These are phyloP conservation scores for Alsophila aescularia DNA, from an alignment of 2,888 invertebrate genomes.

Conservation along the genomic window DNA sequence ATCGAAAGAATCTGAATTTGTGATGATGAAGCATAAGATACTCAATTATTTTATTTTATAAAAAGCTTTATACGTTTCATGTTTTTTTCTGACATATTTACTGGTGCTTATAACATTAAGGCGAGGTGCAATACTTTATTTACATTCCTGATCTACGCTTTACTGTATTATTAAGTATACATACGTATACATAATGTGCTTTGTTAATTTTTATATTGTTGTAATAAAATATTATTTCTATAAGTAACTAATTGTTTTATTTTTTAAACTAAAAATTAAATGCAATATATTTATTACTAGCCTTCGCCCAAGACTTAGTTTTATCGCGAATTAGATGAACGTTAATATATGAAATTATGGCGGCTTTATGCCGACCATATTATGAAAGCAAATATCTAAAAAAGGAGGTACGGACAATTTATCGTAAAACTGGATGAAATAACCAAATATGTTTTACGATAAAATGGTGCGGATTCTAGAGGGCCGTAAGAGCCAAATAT, in stretches of 20 bases:
- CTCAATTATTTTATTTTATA: neutral
- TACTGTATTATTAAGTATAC: slow-evolving; percentile 26
- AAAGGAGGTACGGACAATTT: too few relatives aligned
- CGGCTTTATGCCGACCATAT: too few relatives aligned
- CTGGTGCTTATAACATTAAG: slow-evolving; percentile 38
- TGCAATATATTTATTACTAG: neutral
- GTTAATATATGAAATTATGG: too few relatives aligned
- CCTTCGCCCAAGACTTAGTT: too few relatives aligned
- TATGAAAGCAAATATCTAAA: too few relatives aligned
- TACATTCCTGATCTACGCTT: slow-evolving; percentile 34
- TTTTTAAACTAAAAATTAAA: neutral
- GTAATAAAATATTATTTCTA: slow-evolving; percentile 33
- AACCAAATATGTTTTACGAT: too few relatives aligned
- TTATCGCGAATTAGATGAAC: too few relatives aligned
- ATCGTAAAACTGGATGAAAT: too few relatives aligned
- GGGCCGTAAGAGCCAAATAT: too few relatives aligned
- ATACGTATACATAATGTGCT: too few relatives aligned
- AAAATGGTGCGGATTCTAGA: too few relatives aligned
- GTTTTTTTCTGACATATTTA: slow-evolving; percentile 34
- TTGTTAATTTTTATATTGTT: slow-evolving; percentile 41
- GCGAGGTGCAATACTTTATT: slow-evolving; percentile 33
- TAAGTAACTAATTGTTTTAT: slow-evolving; percentile 4
- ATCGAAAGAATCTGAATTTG: slow-evolving; percentile 13
- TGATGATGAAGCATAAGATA: slow-evolving; percentile 12
- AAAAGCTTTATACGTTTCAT: neutral